Conservation (phyloP, 2,888 invertebrate genomes). For the Epinotia ramella region DNA sequence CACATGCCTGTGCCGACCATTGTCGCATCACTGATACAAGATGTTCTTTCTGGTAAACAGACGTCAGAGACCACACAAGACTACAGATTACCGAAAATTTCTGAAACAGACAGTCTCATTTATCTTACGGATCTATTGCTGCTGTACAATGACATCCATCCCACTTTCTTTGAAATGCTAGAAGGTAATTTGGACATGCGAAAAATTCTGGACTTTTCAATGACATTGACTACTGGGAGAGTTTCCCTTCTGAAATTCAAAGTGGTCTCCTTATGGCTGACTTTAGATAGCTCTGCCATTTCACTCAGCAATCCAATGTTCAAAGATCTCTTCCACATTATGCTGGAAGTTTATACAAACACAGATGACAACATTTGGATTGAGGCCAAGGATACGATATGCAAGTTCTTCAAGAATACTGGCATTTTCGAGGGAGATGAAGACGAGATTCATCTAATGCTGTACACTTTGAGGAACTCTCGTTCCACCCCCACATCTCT, state of each 20-base stretch:
- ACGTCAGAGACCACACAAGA: slow-evolving; percentile 60
- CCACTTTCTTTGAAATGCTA: slow-evolving; percentile 76
- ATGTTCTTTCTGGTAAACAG: slow-evolving; percentile 58
- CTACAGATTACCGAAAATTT: slow-evolving; percentile 67
- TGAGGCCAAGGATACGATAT: slow-evolving; percentile 84
- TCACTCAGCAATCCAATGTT: slow-evolving; percentile 83
- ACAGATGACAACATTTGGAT: slow-evolving; percentile 70
- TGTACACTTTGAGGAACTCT: slow-evolving; percentile 80
- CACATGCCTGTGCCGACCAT: slow-evolving; percentile 72
- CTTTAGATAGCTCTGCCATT: slow-evolving; percentile 78
- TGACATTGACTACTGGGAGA: slow-evolving; percentile 60
- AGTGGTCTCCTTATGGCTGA: slow-evolving; percentile 77
- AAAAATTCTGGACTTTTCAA: slow-evolving; percentile 70
- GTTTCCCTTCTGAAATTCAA: slow-evolving; percentile 75
- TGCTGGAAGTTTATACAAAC: slow-evolving; percentile 82
- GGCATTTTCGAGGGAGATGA: slow-evolving; percentile 87
- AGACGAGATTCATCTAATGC: slow-evolving; percentile 88
- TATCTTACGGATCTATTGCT: slow-evolving; percentile 72
- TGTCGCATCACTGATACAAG: slow-evolving; percentile 69
- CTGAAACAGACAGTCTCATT: slow-evolving; percentile 67
- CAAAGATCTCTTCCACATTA: slow-evolving; percentile 82
- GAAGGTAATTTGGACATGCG: slow-evolving; percentile 78
- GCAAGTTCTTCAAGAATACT: slow-evolving; percentile 86
- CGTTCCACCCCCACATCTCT: slow-evolving; percentile 66
- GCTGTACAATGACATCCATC: slow-evolving; percentile 75